Conservation (phyloP, 1,140 invertebrate genomes). For the Asbolus verrucosus region DNA sequence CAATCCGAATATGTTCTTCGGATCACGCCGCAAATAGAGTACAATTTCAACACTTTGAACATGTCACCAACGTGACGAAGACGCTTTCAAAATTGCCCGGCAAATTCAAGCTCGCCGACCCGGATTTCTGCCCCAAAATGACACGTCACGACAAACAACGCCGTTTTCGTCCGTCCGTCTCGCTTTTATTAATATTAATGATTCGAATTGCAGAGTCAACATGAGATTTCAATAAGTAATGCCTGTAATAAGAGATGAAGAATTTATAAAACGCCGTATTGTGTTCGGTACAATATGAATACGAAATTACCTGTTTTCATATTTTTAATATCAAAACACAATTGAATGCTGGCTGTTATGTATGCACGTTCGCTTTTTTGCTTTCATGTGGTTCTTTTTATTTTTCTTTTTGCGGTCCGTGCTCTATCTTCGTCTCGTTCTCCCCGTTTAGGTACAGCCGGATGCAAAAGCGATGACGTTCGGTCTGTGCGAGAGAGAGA, state of each 20-base stretch:
- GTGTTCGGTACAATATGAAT: conserved; percentile 54
- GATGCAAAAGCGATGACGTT: neutral
- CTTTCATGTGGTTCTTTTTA: conserved; percentile 30
- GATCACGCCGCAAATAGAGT: too few species aligned
- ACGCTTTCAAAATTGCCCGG: too few species aligned
- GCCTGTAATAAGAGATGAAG: conserved; percentile 50
- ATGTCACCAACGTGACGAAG: too few species aligned
- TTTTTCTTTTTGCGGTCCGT: conserved; percentile 42
- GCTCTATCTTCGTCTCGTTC: conserved; percentile 18
- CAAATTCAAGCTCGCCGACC: too few species aligned
- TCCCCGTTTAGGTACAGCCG: neutral
- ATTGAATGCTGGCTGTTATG: conserved; percentile 50
- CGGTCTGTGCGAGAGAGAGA: too few species aligned
- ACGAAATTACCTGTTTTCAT: conserved; percentile 54
- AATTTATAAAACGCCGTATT: conserved; percentile 53
- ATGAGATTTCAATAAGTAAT: conserved; percentile 47
- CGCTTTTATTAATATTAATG: conserved; percentile 44
- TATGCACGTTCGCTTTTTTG: conserved; percentile 48
- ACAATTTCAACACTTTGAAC: too few species aligned
- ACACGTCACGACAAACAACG: conserved; percentile 1
- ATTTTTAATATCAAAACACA: conserved; percentile 53
- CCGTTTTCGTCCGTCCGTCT: neutral
- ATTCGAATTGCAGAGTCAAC: conserved; percentile 42
- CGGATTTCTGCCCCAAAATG: too few species aligned
- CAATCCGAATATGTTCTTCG: too few species aligned